Evolutionary conservation across 2,113 vertebrate genomes (phyloP), one percentile per base, ranked within the genome.

Genomic region (Sturnus vulgaris): DNA sequence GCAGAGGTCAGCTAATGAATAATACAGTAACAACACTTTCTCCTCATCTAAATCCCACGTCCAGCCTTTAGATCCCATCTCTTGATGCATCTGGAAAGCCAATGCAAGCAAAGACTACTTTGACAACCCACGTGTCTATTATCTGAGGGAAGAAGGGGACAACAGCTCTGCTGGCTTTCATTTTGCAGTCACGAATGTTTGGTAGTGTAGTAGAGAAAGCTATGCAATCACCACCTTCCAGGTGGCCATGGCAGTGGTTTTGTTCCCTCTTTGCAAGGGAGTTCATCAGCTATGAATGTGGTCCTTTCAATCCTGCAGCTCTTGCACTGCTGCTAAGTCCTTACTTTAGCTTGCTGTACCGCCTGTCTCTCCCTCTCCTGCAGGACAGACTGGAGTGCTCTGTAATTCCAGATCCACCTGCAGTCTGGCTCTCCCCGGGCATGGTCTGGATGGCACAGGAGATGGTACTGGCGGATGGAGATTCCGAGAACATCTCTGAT

Each of bases 1-100:
- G 64, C 60, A 94, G 81, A 96, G 79, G 88, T 92, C 72, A 93
- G 33, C 69, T 88, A 78, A 91, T 64, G 65, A 91, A 68, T 82
- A 84, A 79, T 44, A 75, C 12, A 68, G 65, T 44, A 84, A 56
- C 35, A 91, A 70, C 50, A 57, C 22, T 19, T 83, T 55, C 46
- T 86, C 50, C 31, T 87, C 21, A 11, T 70, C 50, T 77, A 90
- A 83, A 93, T 77, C 79, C 46, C 59, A 59, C 11, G 37, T 61
- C 46, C 57, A 88, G 46, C n/a, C 59, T 92, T 76, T 57, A 69
- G 23, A 90, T 69, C 33, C 33, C 47, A 47, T 19, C 37, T 86
- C 79, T 33, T 42, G 31, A 70, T 91, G 77, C 33, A 80, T 15
- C 23, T 88, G 66, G 28, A 88, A 92, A 93, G 59, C n/a, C 37